Evolutionary conservation across 2,113 vertebrate genomes (phyloP), one percentile per base, ranked within the genome.

Genomic region (Spermophilus dauricus): DNA sequence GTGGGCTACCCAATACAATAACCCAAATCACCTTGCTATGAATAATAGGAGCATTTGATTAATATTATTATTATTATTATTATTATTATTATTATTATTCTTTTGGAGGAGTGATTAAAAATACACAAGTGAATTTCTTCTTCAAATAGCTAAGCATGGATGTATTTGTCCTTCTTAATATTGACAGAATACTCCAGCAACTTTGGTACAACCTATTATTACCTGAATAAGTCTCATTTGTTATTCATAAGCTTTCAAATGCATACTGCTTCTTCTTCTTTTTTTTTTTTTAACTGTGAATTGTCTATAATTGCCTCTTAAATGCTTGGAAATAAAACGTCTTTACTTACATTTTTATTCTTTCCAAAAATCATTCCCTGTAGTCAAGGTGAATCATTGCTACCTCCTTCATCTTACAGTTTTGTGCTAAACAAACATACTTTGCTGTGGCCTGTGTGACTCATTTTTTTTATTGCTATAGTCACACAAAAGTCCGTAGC

Each of bases 241-340:
- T 80, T 97, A 96, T 97, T 97, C 97, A 95, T 95, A 95, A 94
- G 97, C 89, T 91, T 96, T 97, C 83, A 88, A 91, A 61, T 82
- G 70, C 88, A 89, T 77, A 84, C 67, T 58, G 75, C 69, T 93
- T 95, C 2, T 53, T 53, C 17, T 24, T 96, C 2, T 48, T 42
- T 96, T 97, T 96, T 97, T 91, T 93, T 86, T 89, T 82, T 22
- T 2, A 8, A 75, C 34, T 91, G 34, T 85, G 96, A 65, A 67
- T 96, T 95, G 87, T 96, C 76, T 94, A 20, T 96, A 96, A 97
- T 97, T 97, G 82, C 78, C 80, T 93, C 48, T 91, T 96, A 94
- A 93, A 86, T 83, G 78, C 42, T 96, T 92, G 83, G 77, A 97
- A 96, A 94, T 81, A 91, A 96, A 91, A 95, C 34, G 45, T 92